Conservation (phyloP, 1,140 invertebrate genomes). For the Drosophila serrata region DNA sequence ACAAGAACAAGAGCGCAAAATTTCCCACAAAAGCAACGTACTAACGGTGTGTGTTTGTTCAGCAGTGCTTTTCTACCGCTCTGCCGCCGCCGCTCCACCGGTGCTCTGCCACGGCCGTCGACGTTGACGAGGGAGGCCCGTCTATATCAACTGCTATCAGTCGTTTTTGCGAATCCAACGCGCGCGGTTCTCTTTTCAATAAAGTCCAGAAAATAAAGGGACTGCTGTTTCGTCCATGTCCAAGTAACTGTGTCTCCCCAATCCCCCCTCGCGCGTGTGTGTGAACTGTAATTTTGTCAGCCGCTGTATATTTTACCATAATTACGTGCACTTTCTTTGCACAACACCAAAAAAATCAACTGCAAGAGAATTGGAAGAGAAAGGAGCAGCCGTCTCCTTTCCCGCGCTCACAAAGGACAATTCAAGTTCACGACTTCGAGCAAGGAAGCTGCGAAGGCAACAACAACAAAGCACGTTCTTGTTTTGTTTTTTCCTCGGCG, state of each 20-base stretch:
- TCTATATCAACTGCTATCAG: constrained; percentile 80
- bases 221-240: constrained; percentile 53
- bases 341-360: constrained; percentile 13
- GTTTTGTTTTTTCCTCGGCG: constrained; percentile 34
- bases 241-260: constrained; percentile 40
- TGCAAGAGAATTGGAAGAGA: constrained; percentile 19
- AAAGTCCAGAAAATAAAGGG: constrained; percentile 34
- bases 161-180: constrained; percentile 79
- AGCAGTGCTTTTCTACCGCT: constrained; percentile 12
- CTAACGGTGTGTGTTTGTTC: constrained; percentile 17
- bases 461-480: constrained; percentile 25
- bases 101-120: constrained; percentile 40
- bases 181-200: constrained; percentile 56
- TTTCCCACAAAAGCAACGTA: constrained; percentile 55
- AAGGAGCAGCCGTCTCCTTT: constrained; percentile 14
- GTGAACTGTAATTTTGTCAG: constrained; percentile 70
- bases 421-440: constrained; percentile 69
- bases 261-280: constrained; percentile 14
- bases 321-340: constrained; percentile 66
- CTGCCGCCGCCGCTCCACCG: constrained; percentile 38
- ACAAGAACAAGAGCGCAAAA: constrained; percentile 49
- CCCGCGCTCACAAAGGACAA: constrained; percentile 57
- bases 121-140: constrained; percentile 68
- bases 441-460: constrained; percentile 52
- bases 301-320: constrained; percentile 71